Evolutionary conservation across 2,888 invertebrate genomes (phyloP).

Genomic region (Eupithecia centaureata): DNA sequence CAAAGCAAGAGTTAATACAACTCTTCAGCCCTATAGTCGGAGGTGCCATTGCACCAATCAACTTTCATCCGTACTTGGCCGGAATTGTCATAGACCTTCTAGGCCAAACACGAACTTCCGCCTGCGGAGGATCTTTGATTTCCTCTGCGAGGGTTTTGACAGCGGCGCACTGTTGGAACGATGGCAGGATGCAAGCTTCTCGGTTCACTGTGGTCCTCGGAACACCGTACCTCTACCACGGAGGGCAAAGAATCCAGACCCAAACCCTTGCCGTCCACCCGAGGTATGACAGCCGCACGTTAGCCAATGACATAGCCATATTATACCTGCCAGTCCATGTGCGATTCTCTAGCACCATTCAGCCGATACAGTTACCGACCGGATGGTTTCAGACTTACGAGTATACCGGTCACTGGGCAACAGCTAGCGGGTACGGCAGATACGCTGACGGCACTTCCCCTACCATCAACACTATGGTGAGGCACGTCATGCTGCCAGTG

Average conservation of each 20-base stretch:
- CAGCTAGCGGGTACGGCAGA: conserved; percentile 68
- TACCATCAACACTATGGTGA: conserved; percentile 61
- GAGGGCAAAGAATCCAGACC: conserved; percentile 60
- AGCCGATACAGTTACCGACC: conserved; percentile 58
- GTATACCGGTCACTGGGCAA: conserved; percentile 54
- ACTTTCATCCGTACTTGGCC: conserved; percentile 67
- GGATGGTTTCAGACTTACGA: conserved; percentile 52
- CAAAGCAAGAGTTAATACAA: conserved; percentile 49
- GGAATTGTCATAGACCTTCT: conserved; percentile 65
- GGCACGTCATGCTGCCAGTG: conserved; percentile 61
- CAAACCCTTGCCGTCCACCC: conserved; percentile 59
- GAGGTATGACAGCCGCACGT: conserved; percentile 55
- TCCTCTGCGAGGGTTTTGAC: conserved; percentile 61
- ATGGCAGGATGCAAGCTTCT: conserved; percentile 63
- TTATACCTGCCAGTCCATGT: conserved; percentile 57
- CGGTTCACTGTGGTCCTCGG: conserved; percentile 67
- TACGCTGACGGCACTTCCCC: conserved; percentile 63
- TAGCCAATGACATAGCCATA: conserved; percentile 72
- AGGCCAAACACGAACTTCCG: conserved; percentile 57
- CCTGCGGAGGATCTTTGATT: conserved; percentile 69
- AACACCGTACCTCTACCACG: conserved; percentile 63
- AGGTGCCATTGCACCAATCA: conserved; percentile 59
- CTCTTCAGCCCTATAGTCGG: conserved; percentile 60
- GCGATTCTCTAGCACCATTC: conserved; percentile 53
- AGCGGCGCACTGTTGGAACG: conserved; percentile 74